Conservation (phyloP, 2,797 vertebrate genomes). For the Gallinago solitaria region DNA sequence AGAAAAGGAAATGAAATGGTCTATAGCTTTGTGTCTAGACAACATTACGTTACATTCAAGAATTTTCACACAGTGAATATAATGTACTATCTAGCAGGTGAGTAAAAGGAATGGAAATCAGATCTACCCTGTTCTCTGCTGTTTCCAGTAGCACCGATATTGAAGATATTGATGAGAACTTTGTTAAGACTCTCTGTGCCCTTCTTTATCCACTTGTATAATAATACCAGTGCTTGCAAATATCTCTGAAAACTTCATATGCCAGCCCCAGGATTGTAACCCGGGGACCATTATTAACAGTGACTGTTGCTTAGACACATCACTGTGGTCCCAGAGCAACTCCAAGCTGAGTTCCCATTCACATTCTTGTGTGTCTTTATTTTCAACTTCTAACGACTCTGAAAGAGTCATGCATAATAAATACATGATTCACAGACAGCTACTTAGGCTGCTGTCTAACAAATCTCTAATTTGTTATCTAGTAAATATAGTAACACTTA, state of each 20-base stretch:
- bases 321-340: background rate
- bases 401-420: constrained; percentile 53
- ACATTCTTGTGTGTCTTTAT: background rate
- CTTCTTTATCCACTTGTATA: background rate
- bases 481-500: constrained; percentile 70
- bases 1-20: background rate
- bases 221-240: background rate
- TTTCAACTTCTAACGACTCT: constrained; percentile 38
- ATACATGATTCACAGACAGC: constrained; percentile 50
- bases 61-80: background rate
- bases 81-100: background rate
- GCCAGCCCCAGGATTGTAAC: background rate
- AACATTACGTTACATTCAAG: background rate
- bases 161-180: background rate
- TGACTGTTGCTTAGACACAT: background rate
- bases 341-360: background rate
- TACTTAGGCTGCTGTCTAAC: constrained; percentile 58
- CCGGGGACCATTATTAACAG: background rate
- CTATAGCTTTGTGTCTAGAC: background rate
- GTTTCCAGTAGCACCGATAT: background rate
- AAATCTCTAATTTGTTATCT: constrained; percentile 62
- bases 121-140: background rate
- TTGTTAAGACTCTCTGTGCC: background rate
- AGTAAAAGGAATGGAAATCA: background rate
- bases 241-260: background rate